Conservation (phyloP, 1,140 invertebrate species). For the Delia radicum region DNA sequence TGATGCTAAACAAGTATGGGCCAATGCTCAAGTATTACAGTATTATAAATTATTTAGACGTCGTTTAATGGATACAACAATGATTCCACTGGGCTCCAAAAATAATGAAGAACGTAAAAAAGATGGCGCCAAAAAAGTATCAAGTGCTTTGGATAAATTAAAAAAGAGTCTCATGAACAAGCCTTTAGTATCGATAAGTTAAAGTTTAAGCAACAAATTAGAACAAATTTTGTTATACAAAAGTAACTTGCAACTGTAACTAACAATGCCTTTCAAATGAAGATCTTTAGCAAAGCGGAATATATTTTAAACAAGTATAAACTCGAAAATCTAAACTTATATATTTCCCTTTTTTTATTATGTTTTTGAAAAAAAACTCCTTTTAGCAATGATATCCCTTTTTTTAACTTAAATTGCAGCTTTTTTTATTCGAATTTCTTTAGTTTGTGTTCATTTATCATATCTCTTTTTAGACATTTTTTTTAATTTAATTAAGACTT, state of each 20-base stretch:
- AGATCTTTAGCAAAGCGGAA: no score
- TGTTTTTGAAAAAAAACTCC: background rate
- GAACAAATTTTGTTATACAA: background rate
- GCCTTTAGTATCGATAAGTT: conserved; percentile 52
- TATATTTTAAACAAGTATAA: background rate
- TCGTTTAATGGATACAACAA: conserved; percentile 63
- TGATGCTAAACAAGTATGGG: conserved; percentile 81
- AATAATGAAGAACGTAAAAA: conserved; percentile 58
- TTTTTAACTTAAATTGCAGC: background rate
- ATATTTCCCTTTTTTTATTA: no score
- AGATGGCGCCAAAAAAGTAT: conserved; percentile 11
- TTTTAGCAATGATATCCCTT: background rate
- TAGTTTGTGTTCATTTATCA: background rate
- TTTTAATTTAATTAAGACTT: background rate
- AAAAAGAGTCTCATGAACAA: conserved; percentile 53
- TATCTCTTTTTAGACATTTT: no score
- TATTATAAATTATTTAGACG: conserved; percentile 77
- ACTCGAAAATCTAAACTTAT: no score
- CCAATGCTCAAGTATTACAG: conserved; percentile 79
- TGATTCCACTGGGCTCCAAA: conserved; percentile 67
- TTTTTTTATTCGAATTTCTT: background rate
- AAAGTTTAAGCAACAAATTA: no score
- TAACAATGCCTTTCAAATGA: background rate
- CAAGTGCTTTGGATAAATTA: conserved; percentile 38
- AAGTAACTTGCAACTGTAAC: no score